Percentiles rank a stretch among this genome's conserved stretches.
phyloP scores from a whole-genome alignment of 2,797 vertebrate species.

The Smutsia temminckii region DNA sequence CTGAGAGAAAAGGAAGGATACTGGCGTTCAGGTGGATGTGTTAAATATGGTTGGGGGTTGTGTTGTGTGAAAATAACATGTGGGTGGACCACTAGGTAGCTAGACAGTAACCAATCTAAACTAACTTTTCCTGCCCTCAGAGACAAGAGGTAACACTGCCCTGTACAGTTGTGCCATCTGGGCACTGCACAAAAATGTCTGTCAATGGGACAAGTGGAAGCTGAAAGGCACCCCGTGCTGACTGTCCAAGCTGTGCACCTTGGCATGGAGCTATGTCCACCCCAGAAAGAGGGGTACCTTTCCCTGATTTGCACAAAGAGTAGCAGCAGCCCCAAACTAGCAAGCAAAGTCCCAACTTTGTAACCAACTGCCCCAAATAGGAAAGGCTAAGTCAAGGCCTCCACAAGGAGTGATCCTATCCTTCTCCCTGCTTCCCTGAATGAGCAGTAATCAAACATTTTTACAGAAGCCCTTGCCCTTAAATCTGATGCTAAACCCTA shows the following conservation, averaged over 20 bases:
- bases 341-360: background rate
- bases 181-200: background rate
- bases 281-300: background rate
- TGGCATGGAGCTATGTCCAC: background rate
- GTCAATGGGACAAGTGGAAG: background rate
- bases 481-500: background rate
- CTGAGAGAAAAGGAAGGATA: background rate
- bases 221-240: background rate
- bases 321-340: background rate
- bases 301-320: background rate
- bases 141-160: background rate
- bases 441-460: background rate
- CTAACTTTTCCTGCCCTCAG: background rate
- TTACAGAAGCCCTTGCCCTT: background rate
- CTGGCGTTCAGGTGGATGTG: fast-evolving
- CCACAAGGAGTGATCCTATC: background rate
- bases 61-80: background rate
- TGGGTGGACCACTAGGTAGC: background rate
- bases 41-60: background rate
- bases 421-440: background rate
- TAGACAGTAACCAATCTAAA: background rate
- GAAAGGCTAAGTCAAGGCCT: background rate
- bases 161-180: background rate
- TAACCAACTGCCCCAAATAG: background rate
- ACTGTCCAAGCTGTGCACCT: fast-evolving